These are phyloP conservation scores for Argyrosomus regius DNA, from an alignment of 2,797 vertebrate species.

Conservation along the genomic window DNA sequence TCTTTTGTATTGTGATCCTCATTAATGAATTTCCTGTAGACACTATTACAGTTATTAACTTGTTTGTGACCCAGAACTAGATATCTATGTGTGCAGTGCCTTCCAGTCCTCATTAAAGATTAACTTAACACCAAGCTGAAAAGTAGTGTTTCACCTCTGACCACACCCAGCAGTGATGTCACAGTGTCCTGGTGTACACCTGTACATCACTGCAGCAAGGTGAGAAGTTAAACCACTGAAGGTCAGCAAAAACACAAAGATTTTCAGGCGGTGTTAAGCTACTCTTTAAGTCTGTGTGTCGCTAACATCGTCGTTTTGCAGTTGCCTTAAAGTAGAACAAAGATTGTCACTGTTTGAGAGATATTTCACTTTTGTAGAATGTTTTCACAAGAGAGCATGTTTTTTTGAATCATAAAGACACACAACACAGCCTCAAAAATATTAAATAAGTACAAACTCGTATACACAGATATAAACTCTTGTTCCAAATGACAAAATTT, in stretches of 20 bases:
- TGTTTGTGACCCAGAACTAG: constrained; percentile 53
- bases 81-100: constrained; percentile 64
- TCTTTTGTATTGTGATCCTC: constrained; percentile 49
- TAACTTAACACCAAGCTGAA: constrained; percentile 15
- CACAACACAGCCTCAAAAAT: constrained; percentile 1
- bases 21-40: constrained; percentile 45
- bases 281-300: constrained; percentile 37
- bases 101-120: constrained; percentile 41
- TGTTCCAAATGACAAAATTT: neutral
- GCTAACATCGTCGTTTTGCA: constrained; percentile 29
- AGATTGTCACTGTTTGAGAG: constrained; percentile 9
- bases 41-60: constrained; percentile 47
- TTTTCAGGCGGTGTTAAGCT: constrained; percentile 4
- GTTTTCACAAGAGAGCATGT: neutral
- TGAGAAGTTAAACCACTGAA: constrained; percentile 9
- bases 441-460: neutral
- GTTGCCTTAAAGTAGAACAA: constrained; percentile 33
- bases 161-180: constrained; percentile 27
- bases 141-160: neutral
- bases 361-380: constrained; percentile 24
- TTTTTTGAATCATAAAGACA: neutral
- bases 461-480: neutral
- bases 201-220: constrained; percentile 1
- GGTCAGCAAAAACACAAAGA: neutral
- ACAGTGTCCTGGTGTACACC: neutral